These are phyloP conservation scores for human (Homo sapiens) DNA, from an alignment of 2,113 vertebrate species.

Conservation along the genomic window GRCh38 chr7:70443001-70443500, in stretches of 20 bases:
- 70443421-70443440: background rate
- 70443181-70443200: background rate
- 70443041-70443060: constrained; percentile 28
- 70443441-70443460: background rate
- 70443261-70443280: background rate
- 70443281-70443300: background rate
- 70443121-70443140: background rate
- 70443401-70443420: background rate
- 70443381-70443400: constrained; percentile 19
- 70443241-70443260: background rate
- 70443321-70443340: constrained; percentile 21
- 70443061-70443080: background rate
- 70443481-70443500: background rate
- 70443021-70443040: background rate
- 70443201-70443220: background rate
- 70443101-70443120: background rate
- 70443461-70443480: background rate
- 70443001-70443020: background rate
- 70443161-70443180: background rate
- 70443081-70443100: background rate
- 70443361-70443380: background rate
- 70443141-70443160: background rate
- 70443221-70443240: background rate
- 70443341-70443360: background rate
- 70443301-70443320: background rate